Percentiles rank a stretch among this genome's conserved stretches.
These are phyloP conservation scores for Chalcosyrphus nemorum DNA, from an alignment of 2,888 invertebrate genomes.

Conservation along the genomic window DNA sequence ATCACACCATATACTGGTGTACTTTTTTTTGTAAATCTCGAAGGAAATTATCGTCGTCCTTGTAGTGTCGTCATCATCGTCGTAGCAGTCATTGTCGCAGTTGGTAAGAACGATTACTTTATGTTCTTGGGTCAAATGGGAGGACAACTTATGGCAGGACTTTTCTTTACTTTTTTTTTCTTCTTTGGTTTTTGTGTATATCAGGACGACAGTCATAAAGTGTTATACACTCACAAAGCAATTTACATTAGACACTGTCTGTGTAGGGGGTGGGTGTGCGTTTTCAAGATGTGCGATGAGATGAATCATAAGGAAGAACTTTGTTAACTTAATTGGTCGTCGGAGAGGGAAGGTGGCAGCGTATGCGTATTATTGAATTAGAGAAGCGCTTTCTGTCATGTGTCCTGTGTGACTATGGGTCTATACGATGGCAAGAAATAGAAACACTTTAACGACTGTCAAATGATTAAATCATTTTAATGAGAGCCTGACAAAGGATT, in stretches of 20 bases:
- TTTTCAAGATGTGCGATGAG: background rate
- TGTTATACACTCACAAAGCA: slow-evolving; percentile 36
- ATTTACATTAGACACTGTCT: slow-evolving; percentile 16
- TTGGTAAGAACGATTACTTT: slow-evolving; percentile 31
- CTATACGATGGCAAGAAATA: background rate
- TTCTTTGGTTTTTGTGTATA: no score
- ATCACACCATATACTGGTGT: background rate
- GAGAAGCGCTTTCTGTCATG: background rate
- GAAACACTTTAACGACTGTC: slow-evolving; percentile 15
- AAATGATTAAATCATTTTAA: slow-evolving; percentile 27
- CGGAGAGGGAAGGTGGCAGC: no score
- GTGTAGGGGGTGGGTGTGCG: background rate
- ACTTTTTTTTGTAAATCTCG: no score
- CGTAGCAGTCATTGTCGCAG: slow-evolving; percentile 18
- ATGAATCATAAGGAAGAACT: slow-evolving; percentile 22
- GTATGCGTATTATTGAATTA: slow-evolving; percentile 22
- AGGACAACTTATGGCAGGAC: slow-evolving; percentile 3
- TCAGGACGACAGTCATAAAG: slow-evolving; percentile 20
- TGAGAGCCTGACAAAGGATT: slow-evolving; percentile 29
- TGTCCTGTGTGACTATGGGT: background rate
- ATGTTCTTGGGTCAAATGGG: slow-evolving; percentile 31
- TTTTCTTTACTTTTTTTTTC: background rate
- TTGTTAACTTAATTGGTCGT: slow-evolving; percentile 6
- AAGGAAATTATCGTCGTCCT: slow-evolving; percentile 15
- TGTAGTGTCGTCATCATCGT: background rate